Percentiles rank a stretch among this genome's conserved stretches.
Evolutionary conservation across 92 coral and sea anemone genomes (phyloP).

Genomic region (Umimayanthus kanabou): DNA sequence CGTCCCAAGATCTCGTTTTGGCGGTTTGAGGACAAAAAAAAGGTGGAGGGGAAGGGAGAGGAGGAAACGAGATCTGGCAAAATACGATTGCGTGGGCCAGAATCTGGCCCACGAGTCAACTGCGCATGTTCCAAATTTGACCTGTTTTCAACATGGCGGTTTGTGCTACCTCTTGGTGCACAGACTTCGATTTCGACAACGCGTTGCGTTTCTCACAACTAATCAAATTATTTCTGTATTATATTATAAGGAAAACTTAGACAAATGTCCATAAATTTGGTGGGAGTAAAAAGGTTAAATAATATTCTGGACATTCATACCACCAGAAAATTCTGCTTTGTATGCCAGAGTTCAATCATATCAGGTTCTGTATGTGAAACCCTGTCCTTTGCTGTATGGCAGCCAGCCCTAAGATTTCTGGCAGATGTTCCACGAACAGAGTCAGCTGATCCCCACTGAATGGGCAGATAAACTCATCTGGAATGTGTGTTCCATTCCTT

Average conservation of each 20-base stretch:
- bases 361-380: constrained; percentile 44
- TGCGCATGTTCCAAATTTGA: too few relatives aligned
- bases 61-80: too few relatives aligned
- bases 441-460: constrained; percentile 57
- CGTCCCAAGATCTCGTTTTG: too few relatives aligned
- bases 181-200: too few relatives aligned
- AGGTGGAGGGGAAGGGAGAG: too few relatives aligned
- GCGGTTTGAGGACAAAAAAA: too few relatives aligned
- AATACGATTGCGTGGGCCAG: too few relatives aligned
- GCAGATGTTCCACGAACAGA: constrained; percentile 52
- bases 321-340: constrained; percentile 30
- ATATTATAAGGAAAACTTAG: neutral
- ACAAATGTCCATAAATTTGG: neutral
- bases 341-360: constrained; percentile 37
- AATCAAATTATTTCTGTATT: too few relatives aligned
- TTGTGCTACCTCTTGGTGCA: too few relatives aligned
- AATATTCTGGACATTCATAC: constrained; percentile 12
- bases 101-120: too few relatives aligned
- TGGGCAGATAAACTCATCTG: constrained; percentile 44
- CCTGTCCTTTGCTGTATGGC: constrained; percentile 50
- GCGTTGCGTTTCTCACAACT: neutral
- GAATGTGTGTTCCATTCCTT: constrained; percentile 41
- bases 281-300: neutral
- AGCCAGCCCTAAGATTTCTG: constrained; percentile 53
- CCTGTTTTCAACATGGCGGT: too few relatives aligned